phyloP scores from a whole-genome alignment of 2,888 invertebrate genomes.

The Caenorhabditis afra region DNA sequence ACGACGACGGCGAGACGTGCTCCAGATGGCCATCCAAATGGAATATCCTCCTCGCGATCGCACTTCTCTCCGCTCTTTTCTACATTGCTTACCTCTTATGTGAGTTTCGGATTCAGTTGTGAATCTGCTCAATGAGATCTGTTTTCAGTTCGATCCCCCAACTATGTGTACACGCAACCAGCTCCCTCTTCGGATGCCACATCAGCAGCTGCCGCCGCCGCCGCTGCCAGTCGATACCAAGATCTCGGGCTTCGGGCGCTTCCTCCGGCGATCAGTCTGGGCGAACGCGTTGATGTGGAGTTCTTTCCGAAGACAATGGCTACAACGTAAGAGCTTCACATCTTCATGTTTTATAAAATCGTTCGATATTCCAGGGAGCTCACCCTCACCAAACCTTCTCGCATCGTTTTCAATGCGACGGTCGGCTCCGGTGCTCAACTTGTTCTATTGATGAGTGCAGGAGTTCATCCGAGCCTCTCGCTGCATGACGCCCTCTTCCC shows the following conservation, averaged over 20 bases:
- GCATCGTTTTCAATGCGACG: conserved; percentile 71
- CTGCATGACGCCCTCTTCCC: conserved; percentile 89
- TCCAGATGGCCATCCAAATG: conserved; percentile 51
- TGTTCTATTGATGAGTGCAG: conserved; percentile 94
- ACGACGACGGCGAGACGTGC: conserved; percentile 34
- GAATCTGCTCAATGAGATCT: neutral
- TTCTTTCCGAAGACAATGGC: conserved; percentile 69
- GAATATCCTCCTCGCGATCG: conserved; percentile 39
- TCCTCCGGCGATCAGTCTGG: conserved; percentile 69
- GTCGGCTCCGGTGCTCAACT: conserved; percentile 82
- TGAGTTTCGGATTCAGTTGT: conserved; percentile 40
- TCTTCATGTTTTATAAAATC: neutral
- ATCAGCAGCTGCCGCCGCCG: conserved; percentile 31
- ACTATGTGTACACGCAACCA: conserved; percentile 65
- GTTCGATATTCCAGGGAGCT: conserved; percentile 66
- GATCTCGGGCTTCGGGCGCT: conserved; percentile 66
- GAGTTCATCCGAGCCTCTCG: conserved; percentile 90
- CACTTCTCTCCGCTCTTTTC: conserved; percentile 59
- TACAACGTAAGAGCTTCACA: conserved; percentile 62
- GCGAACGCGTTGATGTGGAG: conserved; percentile 70
- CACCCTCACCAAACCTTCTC: conserved; percentile 51
- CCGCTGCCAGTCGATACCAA: conserved; percentile 40
- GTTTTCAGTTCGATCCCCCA: conserved; percentile 67
- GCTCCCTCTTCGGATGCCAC: conserved; percentile 54
- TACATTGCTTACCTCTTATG: conserved; percentile 65